Evolutionary conservation across 2,888 invertebrate species (phyloP).

Genomic region (Phortica okadai): DNA sequence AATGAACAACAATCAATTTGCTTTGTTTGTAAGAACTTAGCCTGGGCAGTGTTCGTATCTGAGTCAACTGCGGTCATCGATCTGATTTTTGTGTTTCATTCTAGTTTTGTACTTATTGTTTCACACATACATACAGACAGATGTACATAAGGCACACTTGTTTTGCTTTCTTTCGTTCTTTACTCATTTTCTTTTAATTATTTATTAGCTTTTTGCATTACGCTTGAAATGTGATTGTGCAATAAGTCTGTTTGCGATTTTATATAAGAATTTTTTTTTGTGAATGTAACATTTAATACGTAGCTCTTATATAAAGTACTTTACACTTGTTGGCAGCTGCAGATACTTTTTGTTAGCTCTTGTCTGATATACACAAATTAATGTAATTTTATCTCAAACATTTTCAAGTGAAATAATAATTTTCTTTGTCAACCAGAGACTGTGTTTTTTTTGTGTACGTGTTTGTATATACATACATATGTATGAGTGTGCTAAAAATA

Average conservation of each 20-base stretch:
- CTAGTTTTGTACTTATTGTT: conserved; percentile 42
- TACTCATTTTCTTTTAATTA: conserved; percentile 43
- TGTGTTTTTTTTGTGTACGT: too few relatives aligned
- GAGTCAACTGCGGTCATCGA: conserved; percentile 67
- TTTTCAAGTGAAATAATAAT: too few relatives aligned
- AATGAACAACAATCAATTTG: background rate
- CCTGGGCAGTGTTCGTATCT: background rate
- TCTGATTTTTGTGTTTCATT: conserved; percentile 62
- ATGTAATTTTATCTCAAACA: too few relatives aligned
- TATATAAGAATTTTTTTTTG: too few relatives aligned
- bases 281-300: too few relatives aligned
- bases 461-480: too few relatives aligned
- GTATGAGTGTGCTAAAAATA: background rate
- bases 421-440: too few relatives aligned
- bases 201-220: conserved; percentile 54
- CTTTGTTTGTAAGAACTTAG: background rate
- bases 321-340: too few relatives aligned
- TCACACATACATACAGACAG: conserved; percentile 35
- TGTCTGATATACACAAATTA: too few relatives aligned
- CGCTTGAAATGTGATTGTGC: conserved; percentile 49
- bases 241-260: conserved; percentile 32
- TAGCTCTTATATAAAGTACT: too few relatives aligned
- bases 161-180: conserved; percentile 40
- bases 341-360: too few relatives aligned
- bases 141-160: too few relatives aligned